Conservation (phyloP, 2,888 invertebrate genomes). For the Drosophila ezoana region DNA sequence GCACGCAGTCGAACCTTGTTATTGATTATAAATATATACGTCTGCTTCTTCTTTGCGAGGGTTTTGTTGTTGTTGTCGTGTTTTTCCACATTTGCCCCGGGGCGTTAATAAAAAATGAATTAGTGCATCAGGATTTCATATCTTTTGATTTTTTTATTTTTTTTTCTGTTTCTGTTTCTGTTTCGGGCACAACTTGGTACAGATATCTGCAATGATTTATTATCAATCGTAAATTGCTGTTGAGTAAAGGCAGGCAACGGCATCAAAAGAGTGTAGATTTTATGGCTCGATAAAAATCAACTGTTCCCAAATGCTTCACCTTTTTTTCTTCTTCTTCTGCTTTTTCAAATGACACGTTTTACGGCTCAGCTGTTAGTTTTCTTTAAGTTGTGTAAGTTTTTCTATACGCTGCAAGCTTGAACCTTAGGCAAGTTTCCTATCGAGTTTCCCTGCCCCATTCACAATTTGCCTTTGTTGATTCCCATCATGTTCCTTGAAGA, state of each 20-base stretch:
- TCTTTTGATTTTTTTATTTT: conserved; percentile 20
- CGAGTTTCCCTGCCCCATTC: conserved; percentile 31
- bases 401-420: conserved; percentile 11
- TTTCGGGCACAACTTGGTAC: conserved; percentile 31
- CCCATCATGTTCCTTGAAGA: conserved; percentile 27
- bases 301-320: conserved; percentile 15
- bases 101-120: conserved; percentile 77
- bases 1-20: conserved; percentile 54
- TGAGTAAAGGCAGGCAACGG: conserved; percentile 45
- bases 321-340: conserved; percentile 2
- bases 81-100: conserved; percentile 40
- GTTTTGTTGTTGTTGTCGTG: conserved; percentile 34
- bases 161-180: not conserved
- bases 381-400: conserved; percentile 20
- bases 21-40: conserved; percentile 63
- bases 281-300: conserved; percentile 53
- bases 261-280: conserved; percentile 53
- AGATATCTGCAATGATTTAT: conserved; percentile 68
- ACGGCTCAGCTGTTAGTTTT: conserved; percentile 6
- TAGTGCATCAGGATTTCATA: conserved; percentile 65
- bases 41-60: conserved; percentile 30
- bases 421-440: conserved; percentile 7
- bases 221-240: conserved; percentile 73
- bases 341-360: conserved; percentile 22
- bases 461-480: conserved; percentile 38